phyloP scores from a whole-genome alignment of 2,113 vertebrate species.

The Chiloscyllium plagiosum region DNA sequence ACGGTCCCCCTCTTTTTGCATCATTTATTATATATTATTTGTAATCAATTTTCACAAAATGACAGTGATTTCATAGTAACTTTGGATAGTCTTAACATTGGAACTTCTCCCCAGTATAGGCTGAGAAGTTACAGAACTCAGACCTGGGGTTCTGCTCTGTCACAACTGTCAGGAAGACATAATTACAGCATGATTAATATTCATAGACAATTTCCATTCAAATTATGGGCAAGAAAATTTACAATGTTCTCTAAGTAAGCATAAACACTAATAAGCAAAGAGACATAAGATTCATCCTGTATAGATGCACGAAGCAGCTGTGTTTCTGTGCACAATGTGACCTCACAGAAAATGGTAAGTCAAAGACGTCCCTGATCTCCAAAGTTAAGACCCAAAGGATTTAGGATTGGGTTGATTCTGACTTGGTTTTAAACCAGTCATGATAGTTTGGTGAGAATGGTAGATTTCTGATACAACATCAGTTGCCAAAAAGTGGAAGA shows the following conservation, averaged over 20 bases:
- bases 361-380: no score
- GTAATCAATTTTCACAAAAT: neutral
- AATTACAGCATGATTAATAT: neutral
- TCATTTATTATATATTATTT: neutral
- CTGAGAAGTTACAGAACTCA: neutral
- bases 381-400: no score
- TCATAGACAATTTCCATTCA: neutral
- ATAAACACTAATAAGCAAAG: neutral
- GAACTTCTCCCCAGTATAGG: neutral
- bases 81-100: neutral
- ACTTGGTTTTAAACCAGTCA: no score
- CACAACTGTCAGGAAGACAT: neutral
- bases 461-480: no score
- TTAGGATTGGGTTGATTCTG: no score
- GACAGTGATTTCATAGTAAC: neutral
- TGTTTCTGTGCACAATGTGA: no score
- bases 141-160: neutral
- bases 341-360: no score
- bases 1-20: neutral
- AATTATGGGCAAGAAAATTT: neutral
- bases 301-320: no score
- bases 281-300: neutral
- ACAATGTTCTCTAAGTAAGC: neutral
- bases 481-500: no score
- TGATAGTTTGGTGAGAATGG: no score